phyloP scores from a whole-genome alignment of 1,140 invertebrate genomes.

The Lordiphosa clarofinis region DNA sequence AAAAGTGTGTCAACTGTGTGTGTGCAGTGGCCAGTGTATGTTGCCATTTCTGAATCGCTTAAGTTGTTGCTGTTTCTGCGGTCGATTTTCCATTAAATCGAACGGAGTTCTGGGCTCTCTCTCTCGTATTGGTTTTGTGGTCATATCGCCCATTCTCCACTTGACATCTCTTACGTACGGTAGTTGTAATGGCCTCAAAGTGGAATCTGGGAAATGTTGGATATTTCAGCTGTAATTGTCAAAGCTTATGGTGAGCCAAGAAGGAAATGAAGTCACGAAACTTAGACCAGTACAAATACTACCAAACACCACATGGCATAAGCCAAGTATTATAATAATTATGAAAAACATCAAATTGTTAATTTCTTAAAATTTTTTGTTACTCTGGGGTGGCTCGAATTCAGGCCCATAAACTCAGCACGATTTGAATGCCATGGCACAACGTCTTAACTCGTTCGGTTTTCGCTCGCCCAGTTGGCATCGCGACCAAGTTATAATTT shows the following conservation, averaged over 20 bases:
- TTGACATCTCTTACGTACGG: constrained; percentile 11
- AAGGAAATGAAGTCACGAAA: constrained; percentile 12
- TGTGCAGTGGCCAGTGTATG: constrained; percentile 14
- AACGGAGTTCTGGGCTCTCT: constrained; percentile 32
- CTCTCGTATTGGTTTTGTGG: constrained; percentile 65
- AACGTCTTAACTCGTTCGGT: no score
- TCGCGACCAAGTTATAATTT: no score
- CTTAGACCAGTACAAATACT: no score
- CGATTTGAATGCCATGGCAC: no score
- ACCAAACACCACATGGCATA: no score
- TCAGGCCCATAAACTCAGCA: no score
- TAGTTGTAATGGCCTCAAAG: constrained; percentile 5
- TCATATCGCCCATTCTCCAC: constrained; percentile 30
- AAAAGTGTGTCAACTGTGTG: constrained; percentile 27
- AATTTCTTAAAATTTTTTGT: no score
- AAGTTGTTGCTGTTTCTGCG: constrained; percentile 68
- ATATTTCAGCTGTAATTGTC: constrained; percentile 7
- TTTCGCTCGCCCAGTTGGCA: no score
- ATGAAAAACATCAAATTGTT: no score
- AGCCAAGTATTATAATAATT: no score
- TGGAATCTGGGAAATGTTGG: constrained; percentile 9
- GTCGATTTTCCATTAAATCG: constrained; percentile 72
- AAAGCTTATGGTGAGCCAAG: constrained; percentile 7
- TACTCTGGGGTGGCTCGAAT: no score
- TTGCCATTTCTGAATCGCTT: constrained; percentile 63